Evolutionary conservation across 2,797 vertebrate genomes (phyloP), one percentile per base, ranked within the genome.

Genomic region (Sphenopsis melanotis): DNA sequence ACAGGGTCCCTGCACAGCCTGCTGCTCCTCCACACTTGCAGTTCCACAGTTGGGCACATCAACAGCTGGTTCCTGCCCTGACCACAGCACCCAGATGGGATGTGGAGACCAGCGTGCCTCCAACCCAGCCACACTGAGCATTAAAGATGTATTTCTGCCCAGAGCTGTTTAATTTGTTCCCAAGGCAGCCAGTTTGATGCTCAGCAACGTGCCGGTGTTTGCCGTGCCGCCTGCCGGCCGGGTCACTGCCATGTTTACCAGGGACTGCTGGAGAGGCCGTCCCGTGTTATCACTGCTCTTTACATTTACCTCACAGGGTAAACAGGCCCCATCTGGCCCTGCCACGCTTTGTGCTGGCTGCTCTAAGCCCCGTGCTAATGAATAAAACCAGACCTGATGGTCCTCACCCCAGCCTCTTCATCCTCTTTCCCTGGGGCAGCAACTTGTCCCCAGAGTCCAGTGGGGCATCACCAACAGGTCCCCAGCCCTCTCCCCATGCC

Each of bases 271-370:
- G 52, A 88, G 93, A 89, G 87, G 84, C 89, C 0, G 0, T 88
- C 82, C 92, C 0, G 91, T 87, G 96, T 95, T 91, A 97, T 95
- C 90, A 86, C 87, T 93, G 84, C 89, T 68, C 83, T 91, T 83
- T 96, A 64, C 93, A 80, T 95, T 96, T 84, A 90, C 90, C 92
- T 89, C 22, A 4, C 91, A 96, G 89, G 86, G 96, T 91, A 97
- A 97, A 97, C 95, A 97, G 91, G 79, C 44, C 86, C 96, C 96
- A 97, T 97, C 97, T 97, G 97, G 89, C 59, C 94, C 63, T 70
- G 83, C 78, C 44, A 42, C 7, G 13, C 88, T 81, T 91, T 4
- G 21, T 39, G 86, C 89, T 89, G 75, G 63, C 76, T 86, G 95
- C 87, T 93, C 87, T 85, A 74, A 96, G 83, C 94, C 88, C 64